A percentile compares a stretch with the other conserved stretches of the same genome.
These are phyloP conservation scores for Seladonia tumulorum DNA, from an alignment of 2,888 invertebrate genomes.

Conservation along the genomic window DNA sequence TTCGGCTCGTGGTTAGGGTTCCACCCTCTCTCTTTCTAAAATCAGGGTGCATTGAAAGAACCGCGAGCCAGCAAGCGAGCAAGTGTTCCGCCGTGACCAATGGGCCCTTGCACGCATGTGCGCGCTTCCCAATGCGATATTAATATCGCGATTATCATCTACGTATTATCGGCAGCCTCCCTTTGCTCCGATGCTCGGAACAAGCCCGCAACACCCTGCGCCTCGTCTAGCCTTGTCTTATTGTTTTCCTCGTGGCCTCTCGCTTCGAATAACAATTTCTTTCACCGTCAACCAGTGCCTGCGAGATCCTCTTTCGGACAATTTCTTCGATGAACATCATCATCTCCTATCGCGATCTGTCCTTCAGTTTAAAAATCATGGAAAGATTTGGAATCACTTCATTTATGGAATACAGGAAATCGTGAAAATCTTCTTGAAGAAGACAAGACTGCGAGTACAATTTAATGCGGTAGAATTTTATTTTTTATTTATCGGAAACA, in stretches of 20 bases:
- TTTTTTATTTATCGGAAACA: no score
- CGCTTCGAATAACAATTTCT: neutral
- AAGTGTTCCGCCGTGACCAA: constrained; percentile 84
- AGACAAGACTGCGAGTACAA: no score
- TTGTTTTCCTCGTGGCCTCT: constrained; percentile 10
- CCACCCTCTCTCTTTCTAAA: constrained; percentile 73
- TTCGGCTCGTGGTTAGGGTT: constrained; percentile 37
- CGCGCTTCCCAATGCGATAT: constrained; percentile 84
- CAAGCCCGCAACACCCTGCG: constrained; percentile 60
- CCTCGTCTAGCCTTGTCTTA: constrained; percentile 20
- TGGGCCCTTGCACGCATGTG: constrained; percentile 83
- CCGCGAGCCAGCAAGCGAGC: constrained; percentile 78
- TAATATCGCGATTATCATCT: constrained; percentile 84
- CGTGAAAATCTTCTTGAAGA: no score
- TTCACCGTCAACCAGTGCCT: neutral
- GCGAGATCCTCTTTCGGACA: neutral
- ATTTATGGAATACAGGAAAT: no score
- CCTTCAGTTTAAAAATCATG: no score
- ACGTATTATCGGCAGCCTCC: constrained; percentile 81
- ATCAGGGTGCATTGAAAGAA: constrained; percentile 82
- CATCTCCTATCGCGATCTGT: neutral
- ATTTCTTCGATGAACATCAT: neutral
- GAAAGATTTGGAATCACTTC: no score
- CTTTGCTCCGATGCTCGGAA: constrained; percentile 68
- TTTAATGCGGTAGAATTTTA: no score